These are phyloP conservation scores for Atrichornis clamosus DNA, from an alignment of 2,113 vertebrate genomes.

Conservation along the genomic window DNA sequence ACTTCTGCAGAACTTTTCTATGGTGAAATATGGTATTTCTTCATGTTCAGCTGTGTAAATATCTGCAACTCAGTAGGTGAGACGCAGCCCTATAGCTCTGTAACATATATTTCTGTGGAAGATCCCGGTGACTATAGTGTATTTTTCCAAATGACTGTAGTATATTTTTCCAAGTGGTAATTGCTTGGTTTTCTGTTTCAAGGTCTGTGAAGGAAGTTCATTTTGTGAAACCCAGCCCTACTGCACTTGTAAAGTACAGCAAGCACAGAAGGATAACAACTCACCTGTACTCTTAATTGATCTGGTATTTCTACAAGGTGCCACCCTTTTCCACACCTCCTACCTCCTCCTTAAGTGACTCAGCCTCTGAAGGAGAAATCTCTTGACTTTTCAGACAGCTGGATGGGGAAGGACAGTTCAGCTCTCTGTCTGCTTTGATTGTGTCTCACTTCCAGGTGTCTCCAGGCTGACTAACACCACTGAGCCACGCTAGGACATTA, in stretches of 20 bases:
- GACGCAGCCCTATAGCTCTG: background rate
- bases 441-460: background rate
- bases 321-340: conserved; percentile 83
- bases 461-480: background rate
- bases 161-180: background rate
- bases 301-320: conserved; percentile 75
- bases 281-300: conserved; percentile 62
- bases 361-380: conserved; percentile 61
- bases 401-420: conserved; percentile 32
- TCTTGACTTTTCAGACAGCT: conserved; percentile 51
- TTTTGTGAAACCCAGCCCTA: background rate
- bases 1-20: background rate
- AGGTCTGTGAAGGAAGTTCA: background rate
- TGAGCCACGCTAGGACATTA: background rate
- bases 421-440: background rate
- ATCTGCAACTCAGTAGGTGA: background rate
- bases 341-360: conserved; percentile 79
- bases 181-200: background rate
- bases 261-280: conserved; percentile 17
- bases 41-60: background rate
- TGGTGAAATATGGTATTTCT: background rate
- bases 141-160: background rate
- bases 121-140: background rate
- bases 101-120: background rate
- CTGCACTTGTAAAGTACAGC: conserved; percentile 34